Base-by-base conservation (phyloP, 1,140 invertebrate genomes). In the Caenorhabditis tropicalis region DNA sequence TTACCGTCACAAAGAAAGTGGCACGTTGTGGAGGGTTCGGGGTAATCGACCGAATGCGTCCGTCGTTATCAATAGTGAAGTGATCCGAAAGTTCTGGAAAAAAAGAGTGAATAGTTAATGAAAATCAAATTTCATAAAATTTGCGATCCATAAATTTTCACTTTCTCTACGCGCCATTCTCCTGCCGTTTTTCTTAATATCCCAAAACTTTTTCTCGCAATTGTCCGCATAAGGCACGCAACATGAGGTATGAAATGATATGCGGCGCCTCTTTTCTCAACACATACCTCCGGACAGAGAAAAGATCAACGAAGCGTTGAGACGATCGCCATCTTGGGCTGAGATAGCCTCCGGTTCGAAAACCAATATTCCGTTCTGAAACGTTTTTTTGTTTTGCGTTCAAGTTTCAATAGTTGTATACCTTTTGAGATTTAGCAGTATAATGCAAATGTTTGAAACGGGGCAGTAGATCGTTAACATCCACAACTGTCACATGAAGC, bases 391-490 rank as follows among this genome's bases (percentile, higher is more conserved):
- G 4, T 65, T 46, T 1, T 83, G 43, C 24, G 12, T 46, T 43
- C 12, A 46, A 46, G 5, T 46, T 56, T 19, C 4, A 19, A 39
- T 4, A n/a, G n/a, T 74, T 51, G 46, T 29, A 36, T 21, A 88
- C 88, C 82, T 83, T 79, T 7, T 85, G 49, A 24, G 19, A 43
- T 33, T 86, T 88, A 33, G 85, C 53, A 16, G 60, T 82, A 70
- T 89, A 89, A 49, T 82, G 51, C 19, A 27, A 60, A 31, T 86
- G 82, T 39, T 65, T 53, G 80, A 89, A 89, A 21, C 70, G 49
- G 15, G 88, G 88, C 80, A 89, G 88, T 31, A 86, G 70, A 33
- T 89, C 88, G 79, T 89, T 88, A 1, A 88, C 39, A 81, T 89
- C 88, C 7, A 81, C 46, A n/a, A 89, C 86, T n/a, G 81, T 87